Percentiles rank a stretch among this genome's conserved stretches.
Evolutionary conservation across 1,140 invertebrate species (phyloP).

Genomic region (Lepidurus couesii): DNA sequence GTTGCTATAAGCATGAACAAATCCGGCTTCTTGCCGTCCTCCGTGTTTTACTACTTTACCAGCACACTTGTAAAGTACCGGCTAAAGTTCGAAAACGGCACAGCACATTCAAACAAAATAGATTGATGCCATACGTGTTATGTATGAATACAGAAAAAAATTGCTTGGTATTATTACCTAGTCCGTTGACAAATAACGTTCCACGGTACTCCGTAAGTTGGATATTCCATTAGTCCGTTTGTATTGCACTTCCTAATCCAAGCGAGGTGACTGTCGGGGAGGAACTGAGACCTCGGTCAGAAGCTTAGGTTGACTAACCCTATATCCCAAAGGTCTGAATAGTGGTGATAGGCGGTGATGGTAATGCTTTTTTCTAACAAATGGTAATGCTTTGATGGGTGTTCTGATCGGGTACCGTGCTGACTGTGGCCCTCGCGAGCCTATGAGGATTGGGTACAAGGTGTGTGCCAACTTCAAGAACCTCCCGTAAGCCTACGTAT

Average conservation of each 20-base stretch:
- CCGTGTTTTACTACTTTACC: too few relatives aligned
- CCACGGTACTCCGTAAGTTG: slow-evolving; percentile 5
- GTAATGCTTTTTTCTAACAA: background rate
- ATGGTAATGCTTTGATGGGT: background rate
- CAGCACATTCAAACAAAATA: too few relatives aligned
- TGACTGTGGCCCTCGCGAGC: background rate
- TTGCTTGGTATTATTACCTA: background rate
- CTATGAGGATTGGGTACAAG: background rate
- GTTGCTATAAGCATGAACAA: too few relatives aligned
- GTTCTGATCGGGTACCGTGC: background rate
- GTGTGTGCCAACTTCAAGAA: background rate
- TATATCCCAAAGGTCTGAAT: background rate
- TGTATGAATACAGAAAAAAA: too few relatives aligned
- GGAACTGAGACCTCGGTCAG: background rate
- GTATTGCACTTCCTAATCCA: background rate
- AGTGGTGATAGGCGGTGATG: background rate
- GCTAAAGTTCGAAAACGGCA: too few relatives aligned
- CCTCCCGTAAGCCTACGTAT: background rate
- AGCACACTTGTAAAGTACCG: too few relatives aligned
- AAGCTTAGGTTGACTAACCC: background rate
- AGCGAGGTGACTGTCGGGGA: background rate
- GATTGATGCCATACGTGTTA: too few relatives aligned
- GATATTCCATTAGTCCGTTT: background rate
- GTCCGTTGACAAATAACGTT: background rate
- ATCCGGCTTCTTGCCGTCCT: too few relatives aligned